phyloP scores from a whole-genome alignment of 2,888 invertebrate genomes.

The Ennomos erosarius region DNA sequence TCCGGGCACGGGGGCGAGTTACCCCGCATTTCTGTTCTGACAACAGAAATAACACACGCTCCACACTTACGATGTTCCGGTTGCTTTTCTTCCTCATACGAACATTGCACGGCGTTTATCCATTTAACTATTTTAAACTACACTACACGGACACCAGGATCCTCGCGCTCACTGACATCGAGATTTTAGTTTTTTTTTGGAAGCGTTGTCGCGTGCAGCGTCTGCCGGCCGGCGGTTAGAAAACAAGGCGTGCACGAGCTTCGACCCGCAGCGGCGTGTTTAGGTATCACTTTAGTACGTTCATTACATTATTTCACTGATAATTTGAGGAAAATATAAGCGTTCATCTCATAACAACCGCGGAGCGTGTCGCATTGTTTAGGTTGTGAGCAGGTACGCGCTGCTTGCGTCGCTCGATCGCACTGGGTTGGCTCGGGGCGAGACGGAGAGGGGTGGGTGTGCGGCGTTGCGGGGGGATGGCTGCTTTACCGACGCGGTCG shows the following conservation, averaged over 20 bases:
- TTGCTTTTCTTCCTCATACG: conserved; percentile 85
- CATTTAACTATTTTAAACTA: conserved; percentile 82
- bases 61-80: conserved; percentile 82
- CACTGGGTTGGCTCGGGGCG: conserved; percentile 68
- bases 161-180: conserved; percentile 78
- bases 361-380: conserved; percentile 72
- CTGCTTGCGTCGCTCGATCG: conserved; percentile 80
- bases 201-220: conserved; percentile 86
- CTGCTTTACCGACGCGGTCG: conserved; percentile 56
- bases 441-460: conserved; percentile 55
- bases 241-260: conserved; percentile 61
- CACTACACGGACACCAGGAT: conserved; percentile 81
- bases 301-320: conserved; percentile 83
- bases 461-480: conserved; percentile 54
- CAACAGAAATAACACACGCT: conserved; percentile 71
- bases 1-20: conserved; percentile 71
- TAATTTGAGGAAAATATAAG: conserved; percentile 67
- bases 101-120: conserved; percentile 84
- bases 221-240: conserved; percentile 87
- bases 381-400: conserved; percentile 62
- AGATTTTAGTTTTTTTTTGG: conserved; percentile 70
- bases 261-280: conserved; percentile 83
- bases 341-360: conserved; percentile 73
- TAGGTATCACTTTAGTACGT: conserved; percentile 86
- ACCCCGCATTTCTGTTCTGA: conserved; percentile 76